Evolutionary conservation across 2,113 vertebrate genomes (phyloP).

Genomic region (Pavo muticus): DNA sequence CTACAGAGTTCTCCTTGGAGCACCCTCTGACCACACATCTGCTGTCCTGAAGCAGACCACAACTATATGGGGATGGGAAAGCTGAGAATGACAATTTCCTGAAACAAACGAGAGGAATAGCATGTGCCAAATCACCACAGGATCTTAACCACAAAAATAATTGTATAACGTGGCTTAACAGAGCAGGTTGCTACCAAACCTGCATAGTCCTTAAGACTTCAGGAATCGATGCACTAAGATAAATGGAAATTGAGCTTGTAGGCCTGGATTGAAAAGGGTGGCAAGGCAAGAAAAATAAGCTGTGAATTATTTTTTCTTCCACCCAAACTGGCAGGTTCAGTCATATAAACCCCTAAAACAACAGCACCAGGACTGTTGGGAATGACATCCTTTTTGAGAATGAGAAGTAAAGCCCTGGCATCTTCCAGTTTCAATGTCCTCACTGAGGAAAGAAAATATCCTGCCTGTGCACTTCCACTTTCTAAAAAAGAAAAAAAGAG

Average conservation of each 20-base stretch:
- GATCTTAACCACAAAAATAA: neutral
- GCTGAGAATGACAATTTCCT: neutral
- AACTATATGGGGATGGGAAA: neutral
- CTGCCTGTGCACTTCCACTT: neutral
- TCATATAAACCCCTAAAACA: neutral
- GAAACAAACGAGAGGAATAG: neutral
- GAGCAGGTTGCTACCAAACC: neutral
- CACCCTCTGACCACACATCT: neutral
- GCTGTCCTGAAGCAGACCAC: neutral
- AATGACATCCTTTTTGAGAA: neutral
- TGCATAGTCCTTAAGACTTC: neutral
- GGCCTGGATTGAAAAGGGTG: neutral
- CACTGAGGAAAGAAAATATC: conserved; percentile 11
- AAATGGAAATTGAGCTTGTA: neutral
- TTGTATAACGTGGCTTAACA: neutral
- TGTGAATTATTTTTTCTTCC: neutral
- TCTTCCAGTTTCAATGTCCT: neutral
- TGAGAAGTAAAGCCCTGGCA: neutral
- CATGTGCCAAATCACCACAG: neutral
- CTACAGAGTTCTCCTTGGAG: neutral
- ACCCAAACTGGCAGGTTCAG: neutral
- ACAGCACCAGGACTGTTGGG: neutral
- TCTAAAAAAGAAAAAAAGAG: neutral
- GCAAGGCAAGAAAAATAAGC: neutral
- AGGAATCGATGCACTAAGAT: neutral